A percentile compares a stretch with the other conserved stretches of the same genome.
Evolutionary conservation across 2,888 invertebrate genomes (phyloP).

Genomic region (Trachelus troglodyta): DNA sequence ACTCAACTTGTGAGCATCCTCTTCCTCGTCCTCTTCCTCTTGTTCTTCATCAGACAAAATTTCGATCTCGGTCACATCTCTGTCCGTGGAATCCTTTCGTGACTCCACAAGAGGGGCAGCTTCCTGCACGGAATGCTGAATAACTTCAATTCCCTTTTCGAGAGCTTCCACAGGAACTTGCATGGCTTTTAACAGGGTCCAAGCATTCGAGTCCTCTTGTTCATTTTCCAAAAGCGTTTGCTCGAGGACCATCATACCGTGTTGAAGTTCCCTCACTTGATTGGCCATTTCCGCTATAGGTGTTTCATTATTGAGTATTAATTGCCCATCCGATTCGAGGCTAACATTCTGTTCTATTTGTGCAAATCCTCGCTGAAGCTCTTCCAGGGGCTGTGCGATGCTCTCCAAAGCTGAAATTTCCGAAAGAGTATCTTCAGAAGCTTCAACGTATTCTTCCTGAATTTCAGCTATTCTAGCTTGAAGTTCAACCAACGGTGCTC

Average conservation of each 20-base stretch:
- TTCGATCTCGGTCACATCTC: slow-evolving; percentile 26
- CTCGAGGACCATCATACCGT: slow-evolving; percentile 18
- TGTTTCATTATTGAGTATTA: neutral
- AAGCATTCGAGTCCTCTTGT: slow-evolving; percentile 19
- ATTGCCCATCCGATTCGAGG: slow-evolving; percentile 12
- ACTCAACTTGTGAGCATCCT: slow-evolving; percentile 22
- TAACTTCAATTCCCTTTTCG: slow-evolving; percentile 23
- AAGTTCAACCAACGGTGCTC: slow-evolving; percentile 14
- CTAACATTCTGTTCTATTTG: slow-evolving; percentile 19
- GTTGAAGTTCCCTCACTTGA: slow-evolving; percentile 15
- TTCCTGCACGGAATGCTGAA: slow-evolving; percentile 12
- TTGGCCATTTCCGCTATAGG: slow-evolving; percentile 15
- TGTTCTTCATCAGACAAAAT: slow-evolving; percentile 36
- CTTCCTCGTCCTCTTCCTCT: slow-evolving; percentile 35
- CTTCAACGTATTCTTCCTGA: slow-evolving; percentile 52
- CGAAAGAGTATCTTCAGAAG: slow-evolving; percentile 46
- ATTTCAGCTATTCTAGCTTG: slow-evolving; percentile 16
- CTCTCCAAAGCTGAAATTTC: slow-evolving; percentile 55
- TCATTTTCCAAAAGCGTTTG: slow-evolving; percentile 24
- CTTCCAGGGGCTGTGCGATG: slow-evolving; percentile 49
- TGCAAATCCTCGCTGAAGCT: slow-evolving; percentile 37
- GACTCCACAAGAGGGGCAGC: slow-evolving; percentile 19
- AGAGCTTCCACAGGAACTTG: slow-evolving; percentile 19
- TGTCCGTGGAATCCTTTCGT: slow-evolving; percentile 29
- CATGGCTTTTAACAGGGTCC: slow-evolving; percentile 20